Percentiles rank a stretch among this genome's conserved stretches.
Evolutionary conservation across 2,113 vertebrate genomes (phyloP).

Genomic region (Coturnix japonica): DNA sequence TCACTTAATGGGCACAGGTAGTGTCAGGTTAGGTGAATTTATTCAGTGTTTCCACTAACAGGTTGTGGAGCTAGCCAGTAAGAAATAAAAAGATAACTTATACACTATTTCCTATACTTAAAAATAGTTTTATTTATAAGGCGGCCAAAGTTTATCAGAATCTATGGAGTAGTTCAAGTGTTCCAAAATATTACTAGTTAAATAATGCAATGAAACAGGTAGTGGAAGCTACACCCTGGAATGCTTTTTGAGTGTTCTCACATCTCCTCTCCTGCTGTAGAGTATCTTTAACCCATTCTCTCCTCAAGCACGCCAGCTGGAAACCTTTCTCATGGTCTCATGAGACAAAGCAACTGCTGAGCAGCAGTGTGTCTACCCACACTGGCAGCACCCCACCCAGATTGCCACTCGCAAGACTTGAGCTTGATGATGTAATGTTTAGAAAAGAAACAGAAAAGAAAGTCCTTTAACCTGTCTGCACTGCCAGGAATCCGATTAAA

Average conservation of each 20-base stretch:
- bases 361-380: background rate
- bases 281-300: background rate
- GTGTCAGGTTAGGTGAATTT: background rate
- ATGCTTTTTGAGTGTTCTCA: background rate
- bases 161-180: background rate
- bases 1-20: background rate
- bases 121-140: background rate
- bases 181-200: background rate
- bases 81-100: background rate
- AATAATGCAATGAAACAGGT: background rate
- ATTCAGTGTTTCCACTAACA: background rate
- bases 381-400: background rate
- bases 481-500: background rate
- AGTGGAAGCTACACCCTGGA: background rate
- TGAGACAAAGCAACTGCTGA: background rate
- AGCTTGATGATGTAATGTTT: background rate
- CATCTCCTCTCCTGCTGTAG: background rate
- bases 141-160: background rate
- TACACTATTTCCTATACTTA: background rate
- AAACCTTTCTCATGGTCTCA: background rate
- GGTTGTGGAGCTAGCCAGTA: background rate
- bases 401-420: background rate
- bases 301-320: background rate
- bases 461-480: background rate
- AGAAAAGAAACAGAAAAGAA: background rate